Evolutionary conservation across 1,140 invertebrate species (phyloP).

Genomic region (Conopomorpha cramerella): DNA sequence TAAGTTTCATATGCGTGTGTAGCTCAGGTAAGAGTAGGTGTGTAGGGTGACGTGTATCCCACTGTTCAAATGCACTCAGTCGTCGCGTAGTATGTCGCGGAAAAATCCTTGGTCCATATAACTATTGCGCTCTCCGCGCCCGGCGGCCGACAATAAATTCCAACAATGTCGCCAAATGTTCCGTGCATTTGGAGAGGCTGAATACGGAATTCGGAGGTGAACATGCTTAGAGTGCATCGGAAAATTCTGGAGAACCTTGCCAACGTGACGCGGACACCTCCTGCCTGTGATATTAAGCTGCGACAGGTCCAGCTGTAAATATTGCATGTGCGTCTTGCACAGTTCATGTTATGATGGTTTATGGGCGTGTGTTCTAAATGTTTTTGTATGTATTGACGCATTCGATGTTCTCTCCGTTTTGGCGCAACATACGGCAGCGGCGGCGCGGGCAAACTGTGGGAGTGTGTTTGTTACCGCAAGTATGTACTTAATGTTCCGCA

Average conservation of each 20-base stretch:
- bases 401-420: too few relatives aligned
- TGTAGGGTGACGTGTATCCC: too few relatives aligned
- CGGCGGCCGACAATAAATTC: slow-evolving; percentile 11
- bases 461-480: too few relatives aligned
- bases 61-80: background rate
- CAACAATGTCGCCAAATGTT: slow-evolving; percentile 18
- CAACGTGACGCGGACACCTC: too few relatives aligned
- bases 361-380: background rate
- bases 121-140: background rate
- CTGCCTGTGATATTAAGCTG: too few relatives aligned
- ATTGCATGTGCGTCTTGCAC: background rate
- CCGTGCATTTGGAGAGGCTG: slow-evolving; percentile 11
- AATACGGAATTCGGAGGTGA: slow-evolving; percentile 11
- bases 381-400: background rate
- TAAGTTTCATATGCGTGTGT: too few relatives aligned
- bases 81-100: background rate
- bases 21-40: too few relatives aligned
- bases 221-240: background rate
- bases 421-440: too few relatives aligned
- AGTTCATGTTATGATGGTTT: background rate
- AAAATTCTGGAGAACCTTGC: background rate
- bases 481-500: too few relatives aligned
- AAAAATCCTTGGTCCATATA: background rate
- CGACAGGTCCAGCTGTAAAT: too few relatives aligned
- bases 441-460: too few relatives aligned